These are phyloP conservation scores for Montifringilla adamsi DNA, from an alignment of 2,113 vertebrate genomes.

Conservation along the genomic window DNA sequence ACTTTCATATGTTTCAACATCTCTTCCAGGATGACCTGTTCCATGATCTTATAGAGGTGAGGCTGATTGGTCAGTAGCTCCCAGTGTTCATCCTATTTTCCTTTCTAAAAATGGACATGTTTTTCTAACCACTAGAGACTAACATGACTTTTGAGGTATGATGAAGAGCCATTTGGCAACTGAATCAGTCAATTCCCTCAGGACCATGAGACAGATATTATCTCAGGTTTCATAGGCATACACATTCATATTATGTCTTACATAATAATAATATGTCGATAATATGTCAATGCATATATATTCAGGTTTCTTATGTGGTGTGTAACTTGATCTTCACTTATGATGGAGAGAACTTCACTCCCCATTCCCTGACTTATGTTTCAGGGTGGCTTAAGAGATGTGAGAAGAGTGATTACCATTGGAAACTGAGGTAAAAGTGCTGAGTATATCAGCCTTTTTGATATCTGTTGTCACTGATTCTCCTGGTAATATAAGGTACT, in stretches of 20 bases:
- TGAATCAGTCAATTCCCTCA: not conserved
- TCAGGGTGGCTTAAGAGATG: not conserved
- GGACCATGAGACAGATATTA: no score
- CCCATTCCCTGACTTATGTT: not conserved
- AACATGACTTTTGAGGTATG: not conserved
- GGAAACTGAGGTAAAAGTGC: not conserved
- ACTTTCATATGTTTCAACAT: not conserved
- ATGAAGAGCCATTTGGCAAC: not conserved
- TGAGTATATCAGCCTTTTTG: not conserved
- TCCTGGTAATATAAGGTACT: not conserved
- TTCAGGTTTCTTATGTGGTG: not conserved
- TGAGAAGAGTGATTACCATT: accelerated
- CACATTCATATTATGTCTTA: no score
- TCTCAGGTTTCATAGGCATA: not conserved
- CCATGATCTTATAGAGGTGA: not conserved
- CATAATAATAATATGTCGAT: no score
- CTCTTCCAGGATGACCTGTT: not conserved
- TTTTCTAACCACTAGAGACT: not conserved
- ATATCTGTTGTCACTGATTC: not conserved
- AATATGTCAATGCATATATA: no score
- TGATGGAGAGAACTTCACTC: not conserved
- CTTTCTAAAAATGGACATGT: not conserved
- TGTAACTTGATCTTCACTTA: not conserved
- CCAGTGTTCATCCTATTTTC: not conserved
- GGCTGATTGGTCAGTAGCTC: not conserved